A percentile compares a stretch with the other conserved stretches of the same genome.
Evolutionary conservation across 2,113 vertebrate species (phyloP).

Genomic region (Oenanthe oenanthe): DNA sequence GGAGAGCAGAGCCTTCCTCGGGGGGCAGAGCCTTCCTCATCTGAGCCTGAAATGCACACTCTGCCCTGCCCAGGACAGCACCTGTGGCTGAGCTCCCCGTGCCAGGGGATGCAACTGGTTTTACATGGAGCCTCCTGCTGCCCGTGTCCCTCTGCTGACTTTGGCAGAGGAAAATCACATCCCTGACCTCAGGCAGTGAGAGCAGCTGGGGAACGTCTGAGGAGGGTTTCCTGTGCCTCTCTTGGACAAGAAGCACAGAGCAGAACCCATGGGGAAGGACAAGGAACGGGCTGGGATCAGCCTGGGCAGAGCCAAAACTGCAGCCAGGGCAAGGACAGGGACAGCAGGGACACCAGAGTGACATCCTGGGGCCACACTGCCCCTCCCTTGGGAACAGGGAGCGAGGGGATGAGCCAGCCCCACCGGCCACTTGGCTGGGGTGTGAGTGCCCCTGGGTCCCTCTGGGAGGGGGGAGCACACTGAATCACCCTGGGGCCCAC

Average conservation of each 20-base stretch:
- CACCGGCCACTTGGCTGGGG: too few relatives aligned
- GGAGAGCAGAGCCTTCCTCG: not conserved
- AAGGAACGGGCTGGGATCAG: not conserved
- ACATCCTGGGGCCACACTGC: not conserved
- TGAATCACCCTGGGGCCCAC: too few relatives aligned
- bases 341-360: not conserved
- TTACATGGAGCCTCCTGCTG: not conserved
- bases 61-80: not conserved
- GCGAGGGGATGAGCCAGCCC: not conserved
- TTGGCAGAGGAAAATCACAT: conserved; percentile 11
- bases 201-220: conserved; percentile 47
- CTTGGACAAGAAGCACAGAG: not conserved
- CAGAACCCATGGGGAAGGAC: not conserved
- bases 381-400: not conserved
- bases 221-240: conserved; percentile 19
- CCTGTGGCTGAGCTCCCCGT: not conserved
- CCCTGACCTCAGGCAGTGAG: not conserved
- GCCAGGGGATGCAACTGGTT: not conserved
- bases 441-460: not conserved
- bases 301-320: not conserved
- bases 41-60: not conserved
- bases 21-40: not conserved
- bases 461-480: not conserved
- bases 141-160: not conserved
- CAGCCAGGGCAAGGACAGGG: not conserved